Percentiles rank a stretch among this genome's conserved stretches.
These are phyloP conservation scores for Tetrao urogallus DNA, from an alignment of 2,113 vertebrate genomes.

Conservation along the genomic window DNA sequence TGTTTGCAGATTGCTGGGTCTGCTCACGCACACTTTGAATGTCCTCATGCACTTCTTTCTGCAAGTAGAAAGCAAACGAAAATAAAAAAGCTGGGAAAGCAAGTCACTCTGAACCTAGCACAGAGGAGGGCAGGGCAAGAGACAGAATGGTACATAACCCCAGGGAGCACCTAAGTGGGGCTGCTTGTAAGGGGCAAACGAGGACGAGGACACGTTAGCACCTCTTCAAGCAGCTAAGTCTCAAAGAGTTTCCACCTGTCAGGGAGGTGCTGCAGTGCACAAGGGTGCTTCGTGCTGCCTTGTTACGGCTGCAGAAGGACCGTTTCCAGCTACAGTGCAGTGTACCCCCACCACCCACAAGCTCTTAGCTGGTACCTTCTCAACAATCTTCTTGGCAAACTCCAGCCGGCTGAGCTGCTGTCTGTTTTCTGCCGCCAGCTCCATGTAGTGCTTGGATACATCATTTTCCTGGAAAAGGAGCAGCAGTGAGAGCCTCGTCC, in stretches of 20 bases:
- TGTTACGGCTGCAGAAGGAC: neutral
- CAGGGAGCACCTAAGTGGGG: neutral
- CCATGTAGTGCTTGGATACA: conserved; percentile 81
- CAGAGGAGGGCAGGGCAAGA: neutral
- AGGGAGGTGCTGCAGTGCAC: neutral
- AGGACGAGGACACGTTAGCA: neutral
- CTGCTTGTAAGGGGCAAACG: neutral
- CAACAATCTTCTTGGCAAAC: conserved; percentile 83
- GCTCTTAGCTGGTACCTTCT: conserved; percentile 79
- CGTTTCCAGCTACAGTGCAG: neutral
- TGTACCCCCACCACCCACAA: neutral
- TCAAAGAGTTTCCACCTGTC: neutral
- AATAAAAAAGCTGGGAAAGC: neutral
- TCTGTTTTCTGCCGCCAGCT: conserved; percentile 80
- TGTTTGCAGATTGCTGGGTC: conserved; percentile 77
- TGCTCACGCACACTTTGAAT: conserved; percentile 62
- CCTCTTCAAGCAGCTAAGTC: neutral
- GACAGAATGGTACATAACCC: neutral
- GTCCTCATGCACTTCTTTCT: conserved; percentile 88
- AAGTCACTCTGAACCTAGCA: neutral
- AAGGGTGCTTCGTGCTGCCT: neutral
- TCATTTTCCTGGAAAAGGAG: conserved; percentile 83
- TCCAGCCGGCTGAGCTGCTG: conserved; percentile 87
- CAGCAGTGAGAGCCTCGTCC: neutral
- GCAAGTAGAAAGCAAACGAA: neutral